Conservation (phyloP, 2,113 vertebrate species). For the Willisornis vidua region DNA sequence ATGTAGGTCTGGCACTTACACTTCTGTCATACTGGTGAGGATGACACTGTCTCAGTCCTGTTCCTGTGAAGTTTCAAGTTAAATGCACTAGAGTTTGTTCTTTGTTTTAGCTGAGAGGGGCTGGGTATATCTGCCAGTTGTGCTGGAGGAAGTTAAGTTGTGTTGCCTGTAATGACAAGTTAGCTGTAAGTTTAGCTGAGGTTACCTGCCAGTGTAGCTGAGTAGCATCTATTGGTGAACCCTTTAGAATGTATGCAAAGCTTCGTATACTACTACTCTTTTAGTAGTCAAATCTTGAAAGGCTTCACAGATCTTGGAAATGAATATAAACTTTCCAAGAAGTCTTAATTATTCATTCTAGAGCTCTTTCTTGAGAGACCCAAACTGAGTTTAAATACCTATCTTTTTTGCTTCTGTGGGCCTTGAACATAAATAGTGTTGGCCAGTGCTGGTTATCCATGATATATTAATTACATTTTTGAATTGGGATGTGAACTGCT, state of each 20-base stretch:
- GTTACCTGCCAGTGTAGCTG: neutral
- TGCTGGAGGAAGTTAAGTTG: neutral
- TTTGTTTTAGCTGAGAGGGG: accelerated
- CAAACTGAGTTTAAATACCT: neutral
- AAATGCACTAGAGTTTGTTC: accelerated
- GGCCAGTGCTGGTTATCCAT: neutral
- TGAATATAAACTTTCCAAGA: neutral
- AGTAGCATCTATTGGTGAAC: neutral
- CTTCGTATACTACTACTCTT: neutral
- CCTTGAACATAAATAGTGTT: neutral
- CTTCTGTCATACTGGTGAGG: neutral
- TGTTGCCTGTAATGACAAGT: neutral
- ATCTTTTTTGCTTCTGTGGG: neutral
- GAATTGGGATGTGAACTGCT: neutral
- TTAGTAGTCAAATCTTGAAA: neutral
- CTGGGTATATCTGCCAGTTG: neutral
- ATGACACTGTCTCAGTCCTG: neutral
- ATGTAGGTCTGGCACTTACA: accelerated
- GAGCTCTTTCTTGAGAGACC: neutral
- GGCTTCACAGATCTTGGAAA: neutral
- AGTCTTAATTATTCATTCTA: neutral
- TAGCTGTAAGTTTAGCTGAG: neutral
- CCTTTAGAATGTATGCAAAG: neutral
- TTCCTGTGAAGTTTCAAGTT: neutral
- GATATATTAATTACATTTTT: neutral